Percentiles rank a stretch among this genome's conserved stretches.
Conservation (phyloP, 1,140 invertebrate species). For the Cyphomyrmex costatus region DNA sequence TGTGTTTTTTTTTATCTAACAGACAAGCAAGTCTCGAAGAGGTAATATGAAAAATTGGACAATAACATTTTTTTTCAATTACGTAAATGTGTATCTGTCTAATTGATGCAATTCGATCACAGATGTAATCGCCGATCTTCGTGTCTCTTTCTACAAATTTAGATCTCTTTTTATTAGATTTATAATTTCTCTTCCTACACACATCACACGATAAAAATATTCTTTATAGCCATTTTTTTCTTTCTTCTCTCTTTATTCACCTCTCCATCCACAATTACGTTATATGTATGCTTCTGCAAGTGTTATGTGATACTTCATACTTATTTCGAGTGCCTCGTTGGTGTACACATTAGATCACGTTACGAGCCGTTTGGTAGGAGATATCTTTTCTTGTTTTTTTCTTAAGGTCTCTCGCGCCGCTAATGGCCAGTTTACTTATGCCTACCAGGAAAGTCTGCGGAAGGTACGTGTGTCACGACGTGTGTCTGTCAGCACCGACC, state of each 20-base stretch:
- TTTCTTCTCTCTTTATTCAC: slow-evolving; percentile 38
- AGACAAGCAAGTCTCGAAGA: background rate
- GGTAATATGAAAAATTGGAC: slow-evolving; percentile 11
- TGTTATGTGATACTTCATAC: slow-evolving; percentile 67
- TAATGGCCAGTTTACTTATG: slow-evolving; percentile 87
- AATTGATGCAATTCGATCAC: background rate
- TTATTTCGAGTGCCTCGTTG: slow-evolving; percentile 76
- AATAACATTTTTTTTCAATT: background rate
- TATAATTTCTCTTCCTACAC: slow-evolving; percentile 10
- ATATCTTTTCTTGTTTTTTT: slow-evolving; percentile 85
- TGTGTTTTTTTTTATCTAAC: background rate
- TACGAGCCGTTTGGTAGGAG: slow-evolving; percentile 81
- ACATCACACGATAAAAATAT: slow-evolving; percentile 4
- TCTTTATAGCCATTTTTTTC: slow-evolving; percentile 9
- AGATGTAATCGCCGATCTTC: slow-evolving; percentile 56
- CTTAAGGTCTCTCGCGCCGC: slow-evolving; percentile 85
- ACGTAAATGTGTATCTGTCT: background rate
- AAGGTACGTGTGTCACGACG: slow-evolving; percentile 85
- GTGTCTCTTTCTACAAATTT: slow-evolving; percentile 69
- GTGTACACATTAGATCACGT: slow-evolving; percentile 77
- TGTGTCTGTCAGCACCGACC: slow-evolving; percentile 74
- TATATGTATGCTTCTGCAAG: slow-evolving; percentile 78
- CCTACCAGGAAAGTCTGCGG: slow-evolving; percentile 87
- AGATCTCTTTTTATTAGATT: slow-evolving; percentile 13
- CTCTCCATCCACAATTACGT: slow-evolving; percentile 62